Evolutionary conservation across 2,113 vertebrate species (phyloP).

Genomic region (Nicator chloris): DNA sequence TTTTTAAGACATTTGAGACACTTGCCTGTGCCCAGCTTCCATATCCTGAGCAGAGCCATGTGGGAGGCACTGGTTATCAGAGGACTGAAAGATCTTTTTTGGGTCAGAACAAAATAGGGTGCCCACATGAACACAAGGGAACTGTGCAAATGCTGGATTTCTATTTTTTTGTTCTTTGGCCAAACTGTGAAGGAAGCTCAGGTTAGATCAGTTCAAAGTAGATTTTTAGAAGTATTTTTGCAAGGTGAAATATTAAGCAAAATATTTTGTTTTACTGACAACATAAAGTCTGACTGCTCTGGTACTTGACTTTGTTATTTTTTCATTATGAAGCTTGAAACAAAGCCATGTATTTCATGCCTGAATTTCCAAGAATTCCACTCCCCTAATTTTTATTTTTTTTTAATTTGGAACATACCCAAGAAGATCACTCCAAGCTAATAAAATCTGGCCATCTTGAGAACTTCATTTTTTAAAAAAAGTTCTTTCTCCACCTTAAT

Average conservation of each 20-base stretch:
- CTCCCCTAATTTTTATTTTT: background rate
- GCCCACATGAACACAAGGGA: background rate
- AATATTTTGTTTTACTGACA: conserved; percentile 15
- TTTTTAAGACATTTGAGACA: background rate
- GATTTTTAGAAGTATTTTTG: background rate
- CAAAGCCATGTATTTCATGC: conserved; percentile 17
- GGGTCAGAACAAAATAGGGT: background rate
- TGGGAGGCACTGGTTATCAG: background rate
- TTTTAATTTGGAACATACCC: background rate
- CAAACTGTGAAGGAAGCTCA: background rate
- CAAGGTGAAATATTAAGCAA: conserved; percentile 16
- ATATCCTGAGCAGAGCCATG: background rate
- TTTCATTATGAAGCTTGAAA: conserved; percentile 37
- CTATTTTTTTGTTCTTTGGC: background rate
- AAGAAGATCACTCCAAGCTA: background rate
- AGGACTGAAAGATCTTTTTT: background rate
- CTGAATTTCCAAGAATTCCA: conserved; percentile 40
- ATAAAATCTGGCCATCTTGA: background rate
- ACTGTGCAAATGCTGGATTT: background rate
- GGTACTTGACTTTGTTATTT: conserved; percentile 32
- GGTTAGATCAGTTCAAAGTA: background rate
- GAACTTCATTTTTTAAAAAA: background rate
- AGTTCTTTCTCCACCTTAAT: background rate
- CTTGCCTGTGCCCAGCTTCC: background rate
- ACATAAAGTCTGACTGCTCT: background rate